phyloP scores from a whole-genome alignment of 2,113 vertebrate genomes.

The Saimiri boliviensis region DNA sequence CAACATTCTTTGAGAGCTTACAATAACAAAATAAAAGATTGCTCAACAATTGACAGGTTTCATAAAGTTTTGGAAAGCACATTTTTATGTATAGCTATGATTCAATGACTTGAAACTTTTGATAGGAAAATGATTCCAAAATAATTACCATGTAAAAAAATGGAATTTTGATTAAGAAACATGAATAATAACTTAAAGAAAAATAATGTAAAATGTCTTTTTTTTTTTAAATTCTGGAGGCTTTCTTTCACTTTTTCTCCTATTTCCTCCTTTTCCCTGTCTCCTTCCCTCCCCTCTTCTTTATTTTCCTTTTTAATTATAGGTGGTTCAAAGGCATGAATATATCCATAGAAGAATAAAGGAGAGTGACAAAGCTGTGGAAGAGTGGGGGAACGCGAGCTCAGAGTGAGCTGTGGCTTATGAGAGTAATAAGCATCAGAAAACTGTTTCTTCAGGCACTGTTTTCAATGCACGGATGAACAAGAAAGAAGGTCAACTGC shows the following conservation, averaged over 20 bases:
- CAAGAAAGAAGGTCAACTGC: background rate
- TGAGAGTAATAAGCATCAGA: background rate
- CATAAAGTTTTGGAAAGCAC: background rate
- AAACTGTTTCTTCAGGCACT: background rate
- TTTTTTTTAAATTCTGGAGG: background rate
- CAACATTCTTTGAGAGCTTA: background rate
- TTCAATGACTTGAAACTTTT: background rate
- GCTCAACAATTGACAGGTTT: background rate
- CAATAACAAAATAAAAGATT: background rate
- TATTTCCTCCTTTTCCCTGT: background rate
- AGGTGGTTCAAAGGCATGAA: background rate
- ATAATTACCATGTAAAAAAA: background rate
- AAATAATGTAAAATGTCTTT: background rate
- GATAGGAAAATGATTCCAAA: background rate
- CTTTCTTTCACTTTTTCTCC: too few species aligned
- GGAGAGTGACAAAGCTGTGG: background rate
- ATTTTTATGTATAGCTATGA: background rate
- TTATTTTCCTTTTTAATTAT: background rate
- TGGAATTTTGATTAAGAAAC: background rate
- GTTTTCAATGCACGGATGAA: background rate
- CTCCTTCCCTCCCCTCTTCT: background rate
- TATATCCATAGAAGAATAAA: background rate
- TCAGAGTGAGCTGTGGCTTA: background rate
- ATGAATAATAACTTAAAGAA: background rate
- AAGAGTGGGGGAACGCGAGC: background rate